phyloP scores from a whole-genome alignment of 2,797 vertebrate genomes.

The Lateolabrax maculatus region DNA sequence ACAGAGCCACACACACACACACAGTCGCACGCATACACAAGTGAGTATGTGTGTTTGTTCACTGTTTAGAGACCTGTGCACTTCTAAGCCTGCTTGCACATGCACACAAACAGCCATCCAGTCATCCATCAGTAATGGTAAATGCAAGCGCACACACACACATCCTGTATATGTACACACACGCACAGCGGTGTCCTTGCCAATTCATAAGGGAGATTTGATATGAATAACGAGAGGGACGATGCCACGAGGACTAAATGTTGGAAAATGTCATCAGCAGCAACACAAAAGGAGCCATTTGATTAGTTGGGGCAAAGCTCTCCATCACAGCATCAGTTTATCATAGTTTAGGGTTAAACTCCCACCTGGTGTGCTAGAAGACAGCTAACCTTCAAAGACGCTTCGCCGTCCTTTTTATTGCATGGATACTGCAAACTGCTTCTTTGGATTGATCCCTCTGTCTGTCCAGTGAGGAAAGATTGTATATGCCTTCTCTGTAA shows the following conservation, averaged over 20 bases:
- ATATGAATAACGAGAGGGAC: slow-evolving; percentile 49
- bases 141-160: slow-evolving; percentile 8
- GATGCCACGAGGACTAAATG: slow-evolving; percentile 38
- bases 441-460: slow-evolving; percentile 35
- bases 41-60: slow-evolving; percentile 25
- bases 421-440: slow-evolving; percentile 10
- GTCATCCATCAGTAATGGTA: slow-evolving; percentile 10
- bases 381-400: slow-evolving; percentile 54
- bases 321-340: neutral
- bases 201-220: slow-evolving; percentile 44
- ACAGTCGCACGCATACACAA: slow-evolving; percentile 14
- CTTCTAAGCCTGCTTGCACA: slow-evolving; percentile 18
- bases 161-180: neutral
- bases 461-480: slow-evolving; percentile 21
- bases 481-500: slow-evolving; percentile 37
- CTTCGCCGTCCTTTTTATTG: slow-evolving; percentile 24
- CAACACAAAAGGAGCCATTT: slow-evolving; percentile 46
- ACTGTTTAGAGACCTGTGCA: slow-evolving; percentile 39
- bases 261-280: slow-evolving; percentile 41
- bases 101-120: slow-evolving; percentile 22
- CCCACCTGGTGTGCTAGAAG: slow-evolving; percentile 47
- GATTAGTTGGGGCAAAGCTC: slow-evolving; percentile 32
- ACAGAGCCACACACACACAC: slow-evolving; percentile 27
- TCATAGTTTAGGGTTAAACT: slow-evolving; percentile 54
- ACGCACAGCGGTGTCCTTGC: slow-evolving; percentile 33